phyloP scores from a whole-genome alignment of 37 sponge, comb jelly and placozoan genomes.

The Halisarca cf. caerulea region DNA sequence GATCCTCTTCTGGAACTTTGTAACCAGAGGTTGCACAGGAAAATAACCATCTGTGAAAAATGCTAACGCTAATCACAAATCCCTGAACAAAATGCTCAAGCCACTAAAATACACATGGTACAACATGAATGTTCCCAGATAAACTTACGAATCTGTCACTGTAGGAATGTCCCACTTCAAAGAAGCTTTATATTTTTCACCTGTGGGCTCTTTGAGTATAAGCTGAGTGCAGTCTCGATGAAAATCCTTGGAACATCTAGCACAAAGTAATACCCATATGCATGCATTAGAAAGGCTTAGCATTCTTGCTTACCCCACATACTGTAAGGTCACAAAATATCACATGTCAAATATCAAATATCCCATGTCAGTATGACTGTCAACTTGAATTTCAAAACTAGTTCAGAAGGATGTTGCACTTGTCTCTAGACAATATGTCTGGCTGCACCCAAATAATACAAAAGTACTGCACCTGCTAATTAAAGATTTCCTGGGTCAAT shows the following conservation, averaged over 20 bases:
- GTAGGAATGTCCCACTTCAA: conserved; percentile 70
- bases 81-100: neutral
- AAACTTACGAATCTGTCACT: conserved; percentile 57
- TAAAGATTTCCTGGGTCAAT: too few species aligned
- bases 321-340: too few species aligned
- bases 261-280: too few species aligned
- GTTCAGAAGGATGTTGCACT: too few species aligned
- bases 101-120: neutral
- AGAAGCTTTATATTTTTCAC: conserved; percentile 64
- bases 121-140: neutral
- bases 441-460: too few species aligned
- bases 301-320: too few species aligned
- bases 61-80: neutral
- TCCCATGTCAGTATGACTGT: too few species aligned
- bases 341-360: too few species aligned
- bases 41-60: conserved; percentile 64
- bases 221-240: conserved; percentile 60
- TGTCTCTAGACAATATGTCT: too few species aligned
- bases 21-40: conserved; percentile 51
- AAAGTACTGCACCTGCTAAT: too few species aligned
- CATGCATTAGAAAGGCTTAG: too few species aligned
- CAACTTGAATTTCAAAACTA: too few species aligned
- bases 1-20: conserved; percentile 30
- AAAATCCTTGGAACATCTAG: neutral
- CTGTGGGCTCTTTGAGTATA: conserved; percentile 57